phyloP scores from a whole-genome alignment of 2,888 invertebrate genomes.

The Hybos culiciformis region DNA sequence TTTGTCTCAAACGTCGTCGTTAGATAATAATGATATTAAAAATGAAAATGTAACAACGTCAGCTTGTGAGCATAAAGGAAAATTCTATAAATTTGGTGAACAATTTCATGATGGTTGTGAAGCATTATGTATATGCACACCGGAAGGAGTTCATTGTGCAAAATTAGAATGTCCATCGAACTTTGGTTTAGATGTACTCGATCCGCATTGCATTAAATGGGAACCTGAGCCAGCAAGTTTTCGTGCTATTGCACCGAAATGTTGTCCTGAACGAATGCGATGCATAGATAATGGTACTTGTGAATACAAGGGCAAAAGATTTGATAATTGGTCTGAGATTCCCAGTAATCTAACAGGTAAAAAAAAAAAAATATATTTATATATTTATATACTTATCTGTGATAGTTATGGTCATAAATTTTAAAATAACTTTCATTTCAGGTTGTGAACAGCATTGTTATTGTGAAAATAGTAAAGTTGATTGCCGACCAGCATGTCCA shows the following conservation, averaged over 20 bases:
- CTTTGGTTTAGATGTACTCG: slow-evolving; percentile 71
- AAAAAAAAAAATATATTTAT: slow-evolving; percentile 4
- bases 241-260: slow-evolving; percentile 56
- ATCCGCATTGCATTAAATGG: slow-evolving; percentile 76
- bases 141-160: slow-evolving; percentile 57
- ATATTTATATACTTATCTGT: background rate
- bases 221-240: slow-evolving; percentile 64
- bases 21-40: slow-evolving; percentile 12
- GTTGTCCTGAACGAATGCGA: slow-evolving; percentile 64
- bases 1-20: slow-evolving; percentile 15
- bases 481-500: slow-evolving; percentile 70
- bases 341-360: slow-evolving; percentile 54
- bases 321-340: slow-evolving; percentile 66
- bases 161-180: slow-evolving; percentile 71
- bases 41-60: slow-evolving; percentile 12
- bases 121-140: slow-evolving; percentile 61
- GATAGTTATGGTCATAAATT: background rate
- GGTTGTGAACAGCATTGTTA: slow-evolving; percentile 77
- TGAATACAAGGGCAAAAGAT: slow-evolving; percentile 47
- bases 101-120: slow-evolving; percentile 74
- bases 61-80: slow-evolving; percentile 27
- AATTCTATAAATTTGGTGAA: slow-evolving; percentile 40
- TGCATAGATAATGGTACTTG: slow-evolving; percentile 77
- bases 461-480: slow-evolving; percentile 75
- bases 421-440: slow-evolving; percentile 11